These are phyloP conservation scores for Drosophila chauvacae DNA, from an alignment of 1,140 invertebrate species.

Conservation along the genomic window DNA sequence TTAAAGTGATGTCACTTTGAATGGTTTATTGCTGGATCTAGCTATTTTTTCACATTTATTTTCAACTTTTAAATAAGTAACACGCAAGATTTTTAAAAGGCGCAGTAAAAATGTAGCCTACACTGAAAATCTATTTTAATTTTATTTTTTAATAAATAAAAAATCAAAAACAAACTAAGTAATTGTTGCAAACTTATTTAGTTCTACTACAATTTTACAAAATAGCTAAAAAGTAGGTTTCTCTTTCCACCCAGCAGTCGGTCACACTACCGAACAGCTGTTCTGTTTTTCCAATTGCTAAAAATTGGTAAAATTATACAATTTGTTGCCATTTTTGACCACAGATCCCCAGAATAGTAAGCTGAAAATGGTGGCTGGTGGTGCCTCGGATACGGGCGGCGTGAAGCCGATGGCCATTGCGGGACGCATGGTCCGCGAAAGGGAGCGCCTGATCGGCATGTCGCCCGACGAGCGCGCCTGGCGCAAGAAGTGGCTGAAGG, in stretches of 20 bases:
- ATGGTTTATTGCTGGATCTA: too few species aligned
- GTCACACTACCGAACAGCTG: slow-evolving; percentile 27
- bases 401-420: slow-evolving; percentile 90
- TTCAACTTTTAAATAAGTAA: too few species aligned
- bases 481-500: slow-evolving; percentile 92
- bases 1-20: too few species aligned
- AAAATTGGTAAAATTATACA: slow-evolving; percentile 31
- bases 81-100: too few species aligned
- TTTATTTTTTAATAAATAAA: too few species aligned
- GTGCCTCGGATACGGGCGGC: slow-evolving; percentile 86
- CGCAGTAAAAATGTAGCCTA: too few species aligned
- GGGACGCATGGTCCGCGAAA: slow-evolving; percentile 89
- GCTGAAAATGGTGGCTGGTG: slow-evolving; percentile 66
- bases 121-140: too few species aligned
- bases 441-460: slow-evolving; percentile 93
- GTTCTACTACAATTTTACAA: too few species aligned
- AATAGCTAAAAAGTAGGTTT: neutral
- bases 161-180: too few species aligned
- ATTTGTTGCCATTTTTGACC: slow-evolving; percentile 33
- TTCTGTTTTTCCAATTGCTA: slow-evolving; percentile 15
- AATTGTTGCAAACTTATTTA: too few species aligned
- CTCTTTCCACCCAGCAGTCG: neutral
- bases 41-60: too few species aligned
- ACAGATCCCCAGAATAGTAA: slow-evolving; percentile 9
- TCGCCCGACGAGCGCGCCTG: slow-evolving; percentile 92